Conservation (phyloP, 1,140 invertebrate species). For the Macrostomum lignano region DNA sequence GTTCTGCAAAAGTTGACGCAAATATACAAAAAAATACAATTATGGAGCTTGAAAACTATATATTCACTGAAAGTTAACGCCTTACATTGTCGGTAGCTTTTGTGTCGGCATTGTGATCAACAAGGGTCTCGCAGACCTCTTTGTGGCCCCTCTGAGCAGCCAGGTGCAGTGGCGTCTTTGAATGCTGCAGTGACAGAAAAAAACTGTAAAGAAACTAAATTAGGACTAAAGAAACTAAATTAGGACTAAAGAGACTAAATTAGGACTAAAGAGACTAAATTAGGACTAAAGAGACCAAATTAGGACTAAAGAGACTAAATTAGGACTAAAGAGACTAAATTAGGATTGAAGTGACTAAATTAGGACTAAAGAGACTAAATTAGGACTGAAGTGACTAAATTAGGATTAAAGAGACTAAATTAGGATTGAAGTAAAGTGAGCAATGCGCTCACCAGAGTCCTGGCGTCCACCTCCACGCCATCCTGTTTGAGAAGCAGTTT, state of each 20-base stretch:
- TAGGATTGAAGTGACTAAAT: no score
- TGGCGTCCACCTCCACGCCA: slow-evolving; percentile 13
- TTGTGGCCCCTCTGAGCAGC: slow-evolving; percentile 80
- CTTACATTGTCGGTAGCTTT: slow-evolving; percentile 3
- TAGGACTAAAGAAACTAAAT: background rate
- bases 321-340: no score
- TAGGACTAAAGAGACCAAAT: no score
- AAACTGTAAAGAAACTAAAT: background rate
- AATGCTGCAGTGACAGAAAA: background rate
- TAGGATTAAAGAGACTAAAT: no score
- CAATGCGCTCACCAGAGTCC: slow-evolving; percentile 9
- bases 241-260: background rate
- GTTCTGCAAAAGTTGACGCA: slow-evolving; percentile 14
- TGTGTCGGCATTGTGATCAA: slow-evolving; percentile 24
- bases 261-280: no score
- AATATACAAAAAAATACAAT: no score
- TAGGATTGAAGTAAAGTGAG: no score
- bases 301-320: no score
- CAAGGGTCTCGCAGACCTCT: slow-evolving; percentile 39
- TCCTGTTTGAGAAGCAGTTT: slow-evolving; percentile 54
- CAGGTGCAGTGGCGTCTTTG: slow-evolving; percentile 32
- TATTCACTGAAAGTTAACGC: slow-evolving; percentile 4
- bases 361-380: no score
- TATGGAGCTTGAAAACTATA: no score
- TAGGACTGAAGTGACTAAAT: no score